These are phyloP conservation scores for Mesochorus sp. DNA, from an alignment of 2,888 invertebrate species.

Conservation along the genomic window DNA sequence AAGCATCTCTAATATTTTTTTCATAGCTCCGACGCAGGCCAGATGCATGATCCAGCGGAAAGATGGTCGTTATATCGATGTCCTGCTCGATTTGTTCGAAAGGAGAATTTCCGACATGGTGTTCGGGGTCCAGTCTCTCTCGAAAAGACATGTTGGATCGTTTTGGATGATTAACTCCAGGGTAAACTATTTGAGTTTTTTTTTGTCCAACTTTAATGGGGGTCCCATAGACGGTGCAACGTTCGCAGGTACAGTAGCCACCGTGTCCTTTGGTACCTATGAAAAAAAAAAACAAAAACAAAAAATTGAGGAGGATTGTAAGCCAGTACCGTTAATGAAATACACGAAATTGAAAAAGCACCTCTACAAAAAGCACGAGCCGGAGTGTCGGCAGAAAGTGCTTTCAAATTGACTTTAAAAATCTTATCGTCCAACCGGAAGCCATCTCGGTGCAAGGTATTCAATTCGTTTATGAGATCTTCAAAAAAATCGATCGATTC, in stretches of 20 bases:
- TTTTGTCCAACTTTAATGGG: slow-evolving; percentile 13
- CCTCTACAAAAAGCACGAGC: slow-evolving; percentile 30
- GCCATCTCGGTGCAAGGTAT: slow-evolving; percentile 19
- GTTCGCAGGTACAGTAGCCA: slow-evolving; percentile 32
- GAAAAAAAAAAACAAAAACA: no score
- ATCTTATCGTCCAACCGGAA: slow-evolving; percentile 2
- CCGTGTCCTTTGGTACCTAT: slow-evolving; percentile 33
- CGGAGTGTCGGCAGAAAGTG: slow-evolving; percentile 43
- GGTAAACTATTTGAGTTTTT: slow-evolving; percentile 27
- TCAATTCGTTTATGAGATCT: slow-evolving; percentile 38
- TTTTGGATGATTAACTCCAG: slow-evolving; percentile 3
- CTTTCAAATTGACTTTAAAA: slow-evolving; percentile 23
- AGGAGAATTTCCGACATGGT: slow-evolving; percentile 31
- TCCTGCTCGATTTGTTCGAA: slow-evolving; percentile 20
- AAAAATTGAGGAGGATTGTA: not conserved
- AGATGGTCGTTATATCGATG: slow-evolving; percentile 17
- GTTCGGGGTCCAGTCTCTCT: slow-evolving; percentile 22
- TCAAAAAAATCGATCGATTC: slow-evolving; percentile 18
- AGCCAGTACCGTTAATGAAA: not conserved
- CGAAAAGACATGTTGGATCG: slow-evolving; percentile 29
- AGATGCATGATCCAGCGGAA: slow-evolving; percentile 45
- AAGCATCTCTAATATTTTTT: slow-evolving; percentile 33
- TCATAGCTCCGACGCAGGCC: slow-evolving; percentile 16
- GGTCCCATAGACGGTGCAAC: slow-evolving; percentile 24
- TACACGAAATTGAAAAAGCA: not conserved